Evolutionary conservation across 53 echinoderm and acorn worm species (phyloP).

Genomic region (Arbacia lixula): DNA sequence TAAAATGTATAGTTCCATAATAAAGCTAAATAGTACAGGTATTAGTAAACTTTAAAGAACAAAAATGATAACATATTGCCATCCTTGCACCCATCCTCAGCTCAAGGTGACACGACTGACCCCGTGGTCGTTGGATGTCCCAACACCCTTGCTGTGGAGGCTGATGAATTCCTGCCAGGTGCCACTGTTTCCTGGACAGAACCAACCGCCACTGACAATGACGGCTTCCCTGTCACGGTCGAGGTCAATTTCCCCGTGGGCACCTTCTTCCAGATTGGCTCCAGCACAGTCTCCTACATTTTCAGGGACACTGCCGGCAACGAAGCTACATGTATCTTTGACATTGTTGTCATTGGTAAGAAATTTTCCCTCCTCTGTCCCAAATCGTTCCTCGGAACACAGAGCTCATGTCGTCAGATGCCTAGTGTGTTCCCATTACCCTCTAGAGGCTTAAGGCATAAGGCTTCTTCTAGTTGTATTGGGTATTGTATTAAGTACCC

Average conservation of each 20-base stretch:
- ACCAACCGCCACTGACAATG: conserved; percentile 73
- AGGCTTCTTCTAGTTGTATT: too few species aligned
- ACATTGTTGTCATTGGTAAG: conserved; percentile 63
- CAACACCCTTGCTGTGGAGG: conserved; percentile 18
- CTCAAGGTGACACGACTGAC: conserved; percentile 40
- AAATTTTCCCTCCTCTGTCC: too few species aligned
- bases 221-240: conserved; percentile 41
- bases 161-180: conserved; percentile 10
- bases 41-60: too few species aligned
- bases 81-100: neutral
- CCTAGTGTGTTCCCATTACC: too few species aligned
- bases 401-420: too few species aligned
- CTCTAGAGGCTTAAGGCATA: too few species aligned
- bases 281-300: conserved; percentile 72
- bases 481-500: too few species aligned
- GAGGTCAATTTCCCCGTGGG: conserved; percentile 39
- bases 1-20: too few species aligned
- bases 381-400: too few species aligned
- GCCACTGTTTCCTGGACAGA: conserved; percentile 63
- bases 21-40: too few species aligned
- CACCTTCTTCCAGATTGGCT: conserved; percentile 60
- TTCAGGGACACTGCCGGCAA: conserved; percentile 75
- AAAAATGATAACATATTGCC: too few species aligned
- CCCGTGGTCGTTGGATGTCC: conserved; percentile 72
- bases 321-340: conserved; percentile 57